These are phyloP conservation scores for Vultur gryphus DNA, from an alignment of 2,797 vertebrate species.

Conservation along the genomic window DNA sequence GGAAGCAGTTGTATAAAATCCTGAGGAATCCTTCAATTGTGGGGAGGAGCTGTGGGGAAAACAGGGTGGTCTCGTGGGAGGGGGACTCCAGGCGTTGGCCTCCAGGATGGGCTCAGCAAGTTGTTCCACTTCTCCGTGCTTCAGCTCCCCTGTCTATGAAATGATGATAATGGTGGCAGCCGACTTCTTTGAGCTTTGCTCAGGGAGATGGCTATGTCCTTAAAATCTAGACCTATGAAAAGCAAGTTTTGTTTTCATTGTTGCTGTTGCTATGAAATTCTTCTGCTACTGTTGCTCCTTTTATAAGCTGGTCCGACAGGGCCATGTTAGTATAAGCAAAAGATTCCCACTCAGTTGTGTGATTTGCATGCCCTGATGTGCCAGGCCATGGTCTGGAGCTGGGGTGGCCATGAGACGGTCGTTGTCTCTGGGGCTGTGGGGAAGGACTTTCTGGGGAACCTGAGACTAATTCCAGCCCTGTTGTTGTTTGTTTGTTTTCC, in stretches of 20 bases:
- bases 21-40: neutral
- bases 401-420: fast-evolving
- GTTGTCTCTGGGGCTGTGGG: neutral
- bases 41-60: neutral
- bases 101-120: neutral
- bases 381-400: fast-evolving
- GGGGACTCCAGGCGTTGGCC: neutral
- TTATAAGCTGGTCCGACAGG: neutral
- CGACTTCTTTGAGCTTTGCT: neutral
- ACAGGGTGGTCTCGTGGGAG: neutral
- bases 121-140: fast-evolving
- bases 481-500: neutral
- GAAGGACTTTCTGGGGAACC: neutral
- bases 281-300: neutral
- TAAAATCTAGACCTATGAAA: neutral
- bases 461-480: neutral
- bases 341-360: fast-evolving
- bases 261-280: neutral
- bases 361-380: neutral
- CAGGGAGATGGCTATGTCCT: neutral
- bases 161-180: no score
- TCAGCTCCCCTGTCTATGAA: neutral
- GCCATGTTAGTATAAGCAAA: neutral
- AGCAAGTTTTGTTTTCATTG: neutral
- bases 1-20: neutral